Base-by-base conservation (phyloP, 2,797 vertebrate species). In the Sarcophilus harrisii region DNA sequence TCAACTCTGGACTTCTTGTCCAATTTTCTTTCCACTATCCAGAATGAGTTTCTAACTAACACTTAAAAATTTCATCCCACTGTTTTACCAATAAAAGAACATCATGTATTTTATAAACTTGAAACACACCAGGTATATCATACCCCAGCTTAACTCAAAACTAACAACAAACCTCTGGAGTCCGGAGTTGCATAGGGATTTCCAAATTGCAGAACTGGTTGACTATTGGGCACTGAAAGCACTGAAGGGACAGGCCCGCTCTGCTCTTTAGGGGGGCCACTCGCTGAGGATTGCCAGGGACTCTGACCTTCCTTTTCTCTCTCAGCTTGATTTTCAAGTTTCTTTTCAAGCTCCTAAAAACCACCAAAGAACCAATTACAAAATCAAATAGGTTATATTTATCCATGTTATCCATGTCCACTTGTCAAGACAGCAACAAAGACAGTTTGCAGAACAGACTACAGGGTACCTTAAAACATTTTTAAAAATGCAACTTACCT, bases 171-270 rank as follows among this genome's bases (percentile, higher is more conserved):
- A 99, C 99, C 99, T 99, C 99, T 99, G 18, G 98, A 98, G 96
- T 98, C 98, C 93, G 99, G 99, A 1, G 98, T 96, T 95, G 99
- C 98, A 87, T 99, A 99, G 18, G 99, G 99, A 97, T 99, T 99
- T 96, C 99, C 99, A 98, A 99, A 99, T 1, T 99, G 99, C 98
- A 99, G 98, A 97, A 99, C 98, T 92, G 99, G 99, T 32, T 99
- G 98, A 95, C 99, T 98, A 96, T 98, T 98, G 95, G 99, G 98
- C 93, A 99, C 98, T 96, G 99, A 98, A 93, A 99, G 98, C 93
- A 99, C 98, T 96, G 99, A 98, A 93, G 99, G 98, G 90, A 99
- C 98, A 3, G 98, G 98, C n/a, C 99, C 99, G 57, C 98, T 98
- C 38, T 99, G 99, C 97, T 99, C 99, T 55, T 98, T 97, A 95